Evolutionary conservation across 2,113 vertebrate species (phyloP).

Genomic region (Dasyurus viverrinus): DNA sequence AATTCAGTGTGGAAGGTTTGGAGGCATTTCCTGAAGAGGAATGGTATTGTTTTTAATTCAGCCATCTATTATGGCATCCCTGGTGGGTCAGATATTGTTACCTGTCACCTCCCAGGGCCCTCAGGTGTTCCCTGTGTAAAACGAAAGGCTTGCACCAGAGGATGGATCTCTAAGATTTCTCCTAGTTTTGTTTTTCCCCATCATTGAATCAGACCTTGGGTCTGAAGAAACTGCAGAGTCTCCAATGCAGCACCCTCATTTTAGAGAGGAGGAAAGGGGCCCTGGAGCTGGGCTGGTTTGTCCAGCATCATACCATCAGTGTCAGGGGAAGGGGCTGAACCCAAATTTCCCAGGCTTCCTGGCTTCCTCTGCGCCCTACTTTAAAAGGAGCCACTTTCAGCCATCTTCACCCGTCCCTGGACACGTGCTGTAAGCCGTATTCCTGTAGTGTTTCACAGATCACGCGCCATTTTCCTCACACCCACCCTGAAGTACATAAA

Average conservation of each 20-base stretch:
- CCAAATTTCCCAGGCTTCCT: neutral
- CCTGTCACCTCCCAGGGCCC: neutral
- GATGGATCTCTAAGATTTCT: neutral
- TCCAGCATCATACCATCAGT: neutral
- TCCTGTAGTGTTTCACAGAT: neutral
- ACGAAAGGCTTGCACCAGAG: neutral
- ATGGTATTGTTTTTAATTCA: neutral
- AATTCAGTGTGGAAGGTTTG: neutral
- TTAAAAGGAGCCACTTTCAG: neutral
- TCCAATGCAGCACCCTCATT: neutral
- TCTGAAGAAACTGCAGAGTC: neutral
- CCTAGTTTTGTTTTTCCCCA: neutral
- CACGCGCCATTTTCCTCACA: neutral
- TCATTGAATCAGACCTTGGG: neutral
- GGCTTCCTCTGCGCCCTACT: neutral
- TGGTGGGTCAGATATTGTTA: neutral
- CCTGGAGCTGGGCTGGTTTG: neutral
- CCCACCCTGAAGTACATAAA: neutral
- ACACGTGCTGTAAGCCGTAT: neutral
- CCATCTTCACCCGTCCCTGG: neutral
- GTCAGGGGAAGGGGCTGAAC: neutral
- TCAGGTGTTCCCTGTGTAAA: neutral
- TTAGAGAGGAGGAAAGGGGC: neutral
- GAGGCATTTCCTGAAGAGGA: neutral
- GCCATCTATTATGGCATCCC: neutral